Conservation (phyloP, 35 echinoderm and acorn worm species). For the Nesometra sesokonis region DNA sequence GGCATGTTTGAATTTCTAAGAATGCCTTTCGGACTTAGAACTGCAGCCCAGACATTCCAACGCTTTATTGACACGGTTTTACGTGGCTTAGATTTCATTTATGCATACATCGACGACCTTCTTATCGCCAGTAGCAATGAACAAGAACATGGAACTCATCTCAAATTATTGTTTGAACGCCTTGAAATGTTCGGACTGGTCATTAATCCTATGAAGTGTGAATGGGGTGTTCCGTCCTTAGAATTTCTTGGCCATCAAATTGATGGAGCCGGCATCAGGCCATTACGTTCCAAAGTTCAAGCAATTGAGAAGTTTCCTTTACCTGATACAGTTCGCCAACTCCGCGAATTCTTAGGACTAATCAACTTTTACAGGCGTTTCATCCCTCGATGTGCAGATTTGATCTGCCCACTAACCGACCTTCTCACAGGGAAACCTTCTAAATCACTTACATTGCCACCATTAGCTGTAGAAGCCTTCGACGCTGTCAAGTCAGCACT, state of each 20-base stretch:
- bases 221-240: constrained; percentile 3
- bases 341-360: constrained; percentile 23
- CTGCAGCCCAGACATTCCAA: constrained; percentile 43
- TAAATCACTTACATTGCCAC: background rate
- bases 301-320: constrained; percentile 15
- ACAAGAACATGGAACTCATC: background rate
- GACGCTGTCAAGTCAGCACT: background rate
- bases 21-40: constrained; percentile 51
- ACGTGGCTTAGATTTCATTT: constrained; percentile 17
- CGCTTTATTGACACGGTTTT: constrained; percentile 46
- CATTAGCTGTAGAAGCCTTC: background rate
- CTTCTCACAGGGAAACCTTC: background rate
- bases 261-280: constrained; percentile 5
- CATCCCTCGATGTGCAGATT: background rate
- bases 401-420: background rate
- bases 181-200: background rate
- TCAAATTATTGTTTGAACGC: background rate
- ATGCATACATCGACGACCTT: constrained; percentile 46
- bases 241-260: constrained; percentile 21
- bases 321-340: background rate
- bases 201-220: background rate
- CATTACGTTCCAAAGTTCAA: constrained; percentile 11
- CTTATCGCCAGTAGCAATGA: constrained; percentile 10
- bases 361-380: constrained; percentile 34
- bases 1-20: constrained; percentile 32